Base-by-base conservation (phyloP, 2,113 vertebrate species). In the Herpetotheres cachinnans region DNA sequence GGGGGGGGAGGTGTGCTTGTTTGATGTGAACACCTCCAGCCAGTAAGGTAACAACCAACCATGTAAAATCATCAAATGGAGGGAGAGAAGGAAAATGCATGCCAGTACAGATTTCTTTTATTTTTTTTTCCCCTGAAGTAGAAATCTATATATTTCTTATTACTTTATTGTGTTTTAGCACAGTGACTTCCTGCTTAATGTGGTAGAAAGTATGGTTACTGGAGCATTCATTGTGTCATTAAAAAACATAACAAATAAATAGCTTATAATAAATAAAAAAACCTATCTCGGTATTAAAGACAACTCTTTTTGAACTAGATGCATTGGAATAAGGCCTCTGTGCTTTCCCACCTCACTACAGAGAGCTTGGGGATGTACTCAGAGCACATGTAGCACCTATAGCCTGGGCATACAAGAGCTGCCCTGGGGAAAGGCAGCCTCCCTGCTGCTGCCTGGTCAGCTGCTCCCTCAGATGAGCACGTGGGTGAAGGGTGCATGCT, bases 401-500 rank as follows among this genome's bases (percentile, higher is more conserved):
- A 83, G 71, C 11, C 56, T 2, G 3, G 7, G 40, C 29, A 9
- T 6, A 15, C 29, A 11, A 42, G 40, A 49, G 69, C 62, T 24
- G 58, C 7, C 34, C 1, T 29, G 73, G 26, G 65, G 36, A 71
- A 12, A 16, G 21, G 36, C 44, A 19, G 54, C 15, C 15, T 73
- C 63, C 40, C 49, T 27, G 21, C 55, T 34, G 73, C 81, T 47
- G 36, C 61, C 74, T 61, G 65, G 8, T 11, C 12, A 13, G 5
- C 61, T 34, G 49, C 69, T 49, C 29, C 1, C 1, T 2, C 36
- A 14, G 82, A 7, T 3, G 65, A 47, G 40, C 40, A 8, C 0
- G 0, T 14, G 76, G 63, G 4, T 8, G 62, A 86, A 46, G 58
- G 73, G 29, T 26, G 20, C 49, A 3, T 0, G 2, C n/a, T 56